Base-by-base conservation (phyloP, 2,113 vertebrate species). In the Macquaria australasica region DNA sequence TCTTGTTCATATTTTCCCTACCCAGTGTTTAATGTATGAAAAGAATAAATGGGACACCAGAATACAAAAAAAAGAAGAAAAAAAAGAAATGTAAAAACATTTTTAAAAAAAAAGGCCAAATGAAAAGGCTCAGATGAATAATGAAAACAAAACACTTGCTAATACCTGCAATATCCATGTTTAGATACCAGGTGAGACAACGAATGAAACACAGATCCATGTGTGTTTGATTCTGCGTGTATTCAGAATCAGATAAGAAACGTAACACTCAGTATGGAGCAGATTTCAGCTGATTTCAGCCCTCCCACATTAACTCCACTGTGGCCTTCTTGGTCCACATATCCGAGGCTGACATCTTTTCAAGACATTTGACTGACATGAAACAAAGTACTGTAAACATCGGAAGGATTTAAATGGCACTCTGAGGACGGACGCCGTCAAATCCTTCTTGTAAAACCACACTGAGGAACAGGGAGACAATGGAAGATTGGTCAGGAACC, bases 351-450 rank as follows among this genome's bases (percentile, higher is more conserved):
- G 84, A 86, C 59, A 82, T 85, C 58, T 86, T 82, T 76, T 86
- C 73, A 55, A 78, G 83, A 88, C 71, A 63, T 87, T 72, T 79
- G 78, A 89, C 79, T 70, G 77, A 94, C 80, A 81, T 79, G 77
- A 90, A 91, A 79, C 77, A 73, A 88, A 83, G 84, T 21, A 82
- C 64, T 90, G 91, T 90, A 93, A 93, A 93, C 91, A 91, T 90
- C 5, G 45, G 91, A 91, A 93, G 90, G 92, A 92, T 91, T 93
- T 84, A 73, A 90, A 91, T 92, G 91, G 92, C 91, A 88, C 90
- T 88, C 88, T 85, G 88, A 88, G 73, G 88, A 85, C 23, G 73
- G 66, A 91, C 71, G 86, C 91, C 88, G 72, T 92, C 90, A 92
- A 92, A 93, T 92, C 93, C 91, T 93, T 92, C 90, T 84, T 72